phyloP scores from a whole-genome alignment of 2,888 invertebrate genomes.

The Diaperis boleti region DNA sequence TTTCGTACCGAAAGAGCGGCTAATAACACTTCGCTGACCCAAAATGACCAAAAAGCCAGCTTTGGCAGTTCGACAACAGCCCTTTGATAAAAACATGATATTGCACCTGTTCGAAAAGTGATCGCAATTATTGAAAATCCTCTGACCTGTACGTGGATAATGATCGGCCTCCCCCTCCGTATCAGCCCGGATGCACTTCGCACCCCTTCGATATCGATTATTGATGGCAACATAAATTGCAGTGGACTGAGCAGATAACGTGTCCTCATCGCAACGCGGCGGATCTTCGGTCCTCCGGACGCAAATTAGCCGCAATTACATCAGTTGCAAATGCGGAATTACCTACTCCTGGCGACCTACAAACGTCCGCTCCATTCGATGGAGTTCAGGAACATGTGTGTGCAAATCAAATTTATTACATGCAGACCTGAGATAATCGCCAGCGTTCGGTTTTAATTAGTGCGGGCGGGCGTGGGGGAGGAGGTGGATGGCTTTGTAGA shows the following conservation, averaged over 20 bases:
- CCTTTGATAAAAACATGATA: neutral
- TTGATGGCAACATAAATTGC: slow-evolving; percentile 38
- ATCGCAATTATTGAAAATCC: neutral
- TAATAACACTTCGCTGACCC: neutral
- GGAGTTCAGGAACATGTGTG: slow-evolving; percentile 34
- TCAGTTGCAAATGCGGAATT: slow-evolving; percentile 34
- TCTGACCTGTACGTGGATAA: neutral
- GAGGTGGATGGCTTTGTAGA: no score
- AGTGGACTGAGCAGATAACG: slow-evolving; percentile 29
- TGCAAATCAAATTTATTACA: slow-evolving; percentile 34
- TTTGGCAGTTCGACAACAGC: neutral
- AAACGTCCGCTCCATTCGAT: slow-evolving; percentile 32
- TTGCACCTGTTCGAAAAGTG: neutral
- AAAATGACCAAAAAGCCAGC: neutral
- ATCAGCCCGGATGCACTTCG: slow-evolving; percentile 19
- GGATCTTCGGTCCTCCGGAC: slow-evolving; percentile 33
- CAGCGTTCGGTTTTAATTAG: slow-evolving; percentile 19
- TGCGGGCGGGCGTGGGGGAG: no score
- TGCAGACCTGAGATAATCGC: slow-evolving; percentile 29
- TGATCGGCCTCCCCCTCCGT: neutral
- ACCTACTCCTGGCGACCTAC: slow-evolving; percentile 32
- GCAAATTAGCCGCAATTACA: slow-evolving; percentile 36
- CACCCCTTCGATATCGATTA: slow-evolving; percentile 31
- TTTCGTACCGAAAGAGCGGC: neutral
- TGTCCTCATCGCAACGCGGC: slow-evolving; percentile 31